Evolutionary conservation across 2,888 invertebrate genomes (phyloP).

Genomic region (Philereme vetulata): DNA sequence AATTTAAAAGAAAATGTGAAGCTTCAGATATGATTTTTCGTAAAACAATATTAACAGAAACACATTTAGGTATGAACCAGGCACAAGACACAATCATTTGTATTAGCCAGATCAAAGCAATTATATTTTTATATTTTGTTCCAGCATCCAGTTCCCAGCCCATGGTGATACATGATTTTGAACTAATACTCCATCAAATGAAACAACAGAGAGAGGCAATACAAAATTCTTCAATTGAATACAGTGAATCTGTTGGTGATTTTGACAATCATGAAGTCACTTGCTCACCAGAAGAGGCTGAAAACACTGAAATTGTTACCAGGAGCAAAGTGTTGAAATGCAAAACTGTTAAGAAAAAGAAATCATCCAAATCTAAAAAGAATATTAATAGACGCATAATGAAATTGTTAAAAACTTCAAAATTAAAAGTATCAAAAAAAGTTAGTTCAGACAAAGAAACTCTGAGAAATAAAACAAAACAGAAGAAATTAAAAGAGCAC

Average conservation of each 20-base stretch:
- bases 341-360: constrained; percentile 16
- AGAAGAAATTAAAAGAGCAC: constrained; percentile 21
- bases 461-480: constrained; percentile 9
- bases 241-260: constrained; percentile 19
- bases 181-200: constrained; percentile 39
- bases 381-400: constrained; percentile 13
- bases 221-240: constrained; percentile 10
- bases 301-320: constrained; percentile 1
- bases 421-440: constrained; percentile 11
- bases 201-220: constrained; percentile 27
- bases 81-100: too few species aligned
- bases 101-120: neutral
- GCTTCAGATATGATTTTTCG: constrained; percentile 39
- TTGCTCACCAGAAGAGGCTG: constrained; percentile 1
- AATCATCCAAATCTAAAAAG: constrained; percentile 6
- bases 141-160: constrained; percentile 26
- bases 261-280: constrained; percentile 12
- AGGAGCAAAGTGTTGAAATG: constrained; percentile 9
- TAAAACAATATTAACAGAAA: constrained; percentile 33
- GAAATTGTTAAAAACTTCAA: constrained; percentile 15
- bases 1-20: constrained; percentile 44
- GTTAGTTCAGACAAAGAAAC: constrained; percentile 12
- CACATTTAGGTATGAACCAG: constrained; percentile 22
- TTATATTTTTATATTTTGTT: constrained; percentile 6
- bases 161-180: constrained; percentile 39